Evolutionary conservation across 2,797 vertebrate species (phyloP).

Genomic region (Chaunax sp.): DNA sequence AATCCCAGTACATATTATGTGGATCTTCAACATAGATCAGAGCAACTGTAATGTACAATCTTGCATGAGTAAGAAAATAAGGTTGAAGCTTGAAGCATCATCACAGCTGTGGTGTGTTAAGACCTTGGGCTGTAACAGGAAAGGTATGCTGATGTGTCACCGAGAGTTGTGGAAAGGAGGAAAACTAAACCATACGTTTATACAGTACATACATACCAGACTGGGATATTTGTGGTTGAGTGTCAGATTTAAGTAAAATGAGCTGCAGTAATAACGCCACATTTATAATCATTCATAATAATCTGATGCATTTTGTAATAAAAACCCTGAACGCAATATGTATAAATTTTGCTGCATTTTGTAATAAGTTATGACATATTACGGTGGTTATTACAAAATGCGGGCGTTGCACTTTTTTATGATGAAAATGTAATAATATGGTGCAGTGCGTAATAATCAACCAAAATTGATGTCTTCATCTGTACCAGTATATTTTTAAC

Average conservation of each 20-base stretch:
- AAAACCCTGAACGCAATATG: too few species aligned
- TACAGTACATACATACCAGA: constrained; percentile 3
- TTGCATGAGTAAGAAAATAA: constrained; percentile 1
- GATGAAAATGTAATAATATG: too few species aligned
- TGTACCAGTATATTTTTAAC: too few species aligned
- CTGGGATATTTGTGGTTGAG: constrained; percentile 1
- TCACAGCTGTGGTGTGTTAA: constrained; percentile 19
- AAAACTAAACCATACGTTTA: constrained; percentile 20
- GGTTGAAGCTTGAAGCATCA: not conserved
- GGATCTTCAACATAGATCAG: not conserved
- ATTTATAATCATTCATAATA: too few species aligned
- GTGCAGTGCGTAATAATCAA: too few species aligned
- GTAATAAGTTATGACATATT: too few species aligned
- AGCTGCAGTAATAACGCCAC: constrained; percentile 13
- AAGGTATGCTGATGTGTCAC: constrained; percentile 33
- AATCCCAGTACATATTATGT: not conserved
- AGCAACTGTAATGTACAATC: too few species aligned
- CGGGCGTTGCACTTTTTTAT: too few species aligned
- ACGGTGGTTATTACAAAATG: too few species aligned
- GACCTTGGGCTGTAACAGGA: not conserved
- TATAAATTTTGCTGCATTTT: too few species aligned
- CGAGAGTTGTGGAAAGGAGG: constrained; percentile 10
- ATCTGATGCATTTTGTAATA: too few species aligned
- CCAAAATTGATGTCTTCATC: too few species aligned
- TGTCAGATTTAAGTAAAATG: not conserved